Conservation (phyloP, 2,888 invertebrate genomes). For the Mythimna albipuncta region DNA sequence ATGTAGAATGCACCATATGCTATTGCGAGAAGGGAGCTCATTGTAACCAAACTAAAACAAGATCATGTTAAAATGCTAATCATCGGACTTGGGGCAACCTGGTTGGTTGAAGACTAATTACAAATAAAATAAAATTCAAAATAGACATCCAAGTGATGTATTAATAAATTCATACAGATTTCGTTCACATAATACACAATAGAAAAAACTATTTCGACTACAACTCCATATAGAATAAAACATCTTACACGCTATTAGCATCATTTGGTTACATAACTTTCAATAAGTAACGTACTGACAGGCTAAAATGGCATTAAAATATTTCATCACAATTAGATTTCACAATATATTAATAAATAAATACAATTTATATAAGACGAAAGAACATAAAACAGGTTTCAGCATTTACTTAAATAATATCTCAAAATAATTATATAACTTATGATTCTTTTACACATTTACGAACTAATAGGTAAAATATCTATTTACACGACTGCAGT, state of each 20-base stretch:
- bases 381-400: conserved; percentile 58
- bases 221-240: conserved; percentile 85
- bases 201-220: conserved; percentile 87
- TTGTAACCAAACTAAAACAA: too few species aligned
- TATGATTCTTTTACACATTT: conserved; percentile 65
- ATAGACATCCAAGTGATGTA: conserved; percentile 88
- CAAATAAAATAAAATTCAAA: conserved; percentile 64
- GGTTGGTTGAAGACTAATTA: neutral
- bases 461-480: conserved; percentile 71
- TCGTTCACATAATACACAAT: conserved; percentile 86
- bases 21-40: too few species aligned
- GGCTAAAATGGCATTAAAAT: conserved; percentile 89
- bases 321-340: conserved; percentile 86
- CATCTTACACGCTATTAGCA: conserved; percentile 87
- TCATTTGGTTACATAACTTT: conserved; percentile 89
- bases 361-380: conserved; percentile 68
- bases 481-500: conserved; percentile 76
- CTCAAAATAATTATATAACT: conserved; percentile 69
- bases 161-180: conserved; percentile 88
- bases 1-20: too few species aligned
- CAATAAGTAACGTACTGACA: conserved; percentile 86
- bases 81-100: neutral
- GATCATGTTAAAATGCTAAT: neutral
- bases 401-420: conserved; percentile 65
- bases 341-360: conserved; percentile 81